Percentiles rank a stretch among this genome's conserved stretches.
These are phyloP conservation scores for Drymonia ruficornis DNA, from an alignment of 2,888 invertebrate species.

Conservation along the genomic window DNA sequence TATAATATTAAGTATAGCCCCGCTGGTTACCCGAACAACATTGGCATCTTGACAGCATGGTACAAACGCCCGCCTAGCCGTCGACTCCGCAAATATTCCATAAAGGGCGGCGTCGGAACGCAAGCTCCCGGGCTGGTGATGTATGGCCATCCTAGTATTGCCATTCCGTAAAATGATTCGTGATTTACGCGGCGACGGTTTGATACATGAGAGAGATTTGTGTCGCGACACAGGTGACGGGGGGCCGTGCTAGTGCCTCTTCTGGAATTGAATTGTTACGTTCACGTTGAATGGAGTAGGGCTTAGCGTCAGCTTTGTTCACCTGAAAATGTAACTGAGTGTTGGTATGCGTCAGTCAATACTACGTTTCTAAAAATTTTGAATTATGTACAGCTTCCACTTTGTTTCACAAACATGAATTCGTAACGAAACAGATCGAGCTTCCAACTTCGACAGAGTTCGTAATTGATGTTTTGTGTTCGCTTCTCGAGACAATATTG, in stretches of 20 bases:
- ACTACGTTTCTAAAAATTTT: constrained; percentile 1
- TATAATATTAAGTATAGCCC: no score
- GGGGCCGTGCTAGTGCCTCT: constrained; percentile 40
- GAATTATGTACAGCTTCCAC: not conserved
- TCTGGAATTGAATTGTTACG: constrained; percentile 61
- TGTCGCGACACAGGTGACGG: constrained; percentile 61
- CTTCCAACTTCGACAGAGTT: constrained; percentile 12
- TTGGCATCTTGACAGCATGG: constrained; percentile 15
- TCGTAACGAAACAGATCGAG: constrained; percentile 31
- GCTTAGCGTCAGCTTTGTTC: constrained; percentile 17
- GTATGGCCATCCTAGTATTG: constrained; percentile 64
- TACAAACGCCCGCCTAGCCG: constrained; percentile 39
- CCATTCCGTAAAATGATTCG: constrained; percentile 69
- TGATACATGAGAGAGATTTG: constrained; percentile 66
- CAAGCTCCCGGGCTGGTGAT: constrained; percentile 59
- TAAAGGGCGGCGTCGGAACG: constrained; percentile 54
- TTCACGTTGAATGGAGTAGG: constrained; percentile 39
- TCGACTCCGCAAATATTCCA: constrained; percentile 66
- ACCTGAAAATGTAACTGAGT: not conserved
- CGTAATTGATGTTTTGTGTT: constrained; percentile 13
- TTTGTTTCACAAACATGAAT: constrained; percentile 15
- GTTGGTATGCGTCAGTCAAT: not conserved
- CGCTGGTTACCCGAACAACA: constrained; percentile 8
- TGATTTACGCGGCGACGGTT: constrained; percentile 67
- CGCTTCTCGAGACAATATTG: constrained; percentile 6